These are phyloP conservation scores for Anas platyrhynchos DNA, from an alignment of 2,113 vertebrate species.

Conservation along the genomic window DNA sequence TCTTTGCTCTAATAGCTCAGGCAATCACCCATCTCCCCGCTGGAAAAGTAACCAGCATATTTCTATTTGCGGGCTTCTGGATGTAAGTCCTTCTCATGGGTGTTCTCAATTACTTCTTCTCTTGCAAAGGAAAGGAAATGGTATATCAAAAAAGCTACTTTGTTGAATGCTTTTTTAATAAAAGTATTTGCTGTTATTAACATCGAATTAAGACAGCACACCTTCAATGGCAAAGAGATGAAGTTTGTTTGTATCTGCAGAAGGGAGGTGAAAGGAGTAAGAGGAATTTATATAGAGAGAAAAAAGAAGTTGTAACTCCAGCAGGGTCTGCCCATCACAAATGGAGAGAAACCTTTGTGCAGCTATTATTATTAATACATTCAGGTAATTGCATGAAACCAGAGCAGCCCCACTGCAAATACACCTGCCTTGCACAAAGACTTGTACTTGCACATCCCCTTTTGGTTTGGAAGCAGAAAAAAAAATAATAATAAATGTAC, in stretches of 20 bases:
- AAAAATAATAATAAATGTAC: no score
- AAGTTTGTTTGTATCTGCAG: background rate
- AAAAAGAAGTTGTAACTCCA: background rate
- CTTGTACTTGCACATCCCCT: background rate
- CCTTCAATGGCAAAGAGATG: background rate
- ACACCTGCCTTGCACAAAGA: background rate
- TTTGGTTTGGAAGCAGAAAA: background rate
- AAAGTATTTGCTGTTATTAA: background rate
- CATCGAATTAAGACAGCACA: conserved; percentile 2
- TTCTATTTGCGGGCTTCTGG: background rate
- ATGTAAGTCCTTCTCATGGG: background rate
- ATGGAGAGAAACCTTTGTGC: background rate
- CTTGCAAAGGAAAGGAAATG: background rate
- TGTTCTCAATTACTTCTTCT: background rate
- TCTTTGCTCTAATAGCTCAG: background rate
- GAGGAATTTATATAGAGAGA: background rate
- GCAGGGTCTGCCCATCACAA: background rate
- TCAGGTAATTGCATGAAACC: background rate
- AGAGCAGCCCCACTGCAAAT: background rate
- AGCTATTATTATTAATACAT: background rate
- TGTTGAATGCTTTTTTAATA: background rate
- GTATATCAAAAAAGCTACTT: background rate
- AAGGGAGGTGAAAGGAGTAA: background rate
- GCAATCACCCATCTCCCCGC: background rate
- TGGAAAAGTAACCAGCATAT: background rate